A percentile compares a stretch with the other conserved stretches of the same genome.
phyloP scores from a whole-genome alignment of 1,140 invertebrate species.

The Eulimnadia texana region DNA sequence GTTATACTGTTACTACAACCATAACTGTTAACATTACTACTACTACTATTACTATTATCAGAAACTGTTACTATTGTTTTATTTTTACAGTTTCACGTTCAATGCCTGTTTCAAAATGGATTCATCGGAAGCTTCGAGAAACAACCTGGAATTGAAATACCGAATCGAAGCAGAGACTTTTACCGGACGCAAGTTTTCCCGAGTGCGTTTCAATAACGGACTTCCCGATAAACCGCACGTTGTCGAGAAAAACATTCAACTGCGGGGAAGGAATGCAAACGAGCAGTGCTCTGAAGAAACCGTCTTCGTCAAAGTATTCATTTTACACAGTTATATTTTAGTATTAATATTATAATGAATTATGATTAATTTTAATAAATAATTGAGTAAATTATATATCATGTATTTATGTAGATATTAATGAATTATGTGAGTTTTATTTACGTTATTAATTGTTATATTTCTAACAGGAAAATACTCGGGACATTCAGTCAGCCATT shows the following conservation, averaged over 20 bases:
- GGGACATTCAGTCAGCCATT: slow-evolving; percentile 69
- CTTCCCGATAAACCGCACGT: slow-evolving; percentile 30
- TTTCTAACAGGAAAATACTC: slow-evolving; percentile 47
- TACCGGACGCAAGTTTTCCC: slow-evolving; percentile 59
- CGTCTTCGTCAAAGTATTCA: slow-evolving; percentile 51
- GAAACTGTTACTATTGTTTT: too few relatives aligned
- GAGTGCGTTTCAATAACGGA: slow-evolving; percentile 53
- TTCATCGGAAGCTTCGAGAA: slow-evolving; percentile 34
- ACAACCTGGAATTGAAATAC: slow-evolving; percentile 45
- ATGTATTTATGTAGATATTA: not conserved
- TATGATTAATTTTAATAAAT: not conserved
- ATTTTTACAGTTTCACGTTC: slow-evolving; percentile 53
- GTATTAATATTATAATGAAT: not conserved
- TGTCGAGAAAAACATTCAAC: slow-evolving; percentile 26
- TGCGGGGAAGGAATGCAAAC: slow-evolving; percentile 28
- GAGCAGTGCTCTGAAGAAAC: slow-evolving; percentile 52
- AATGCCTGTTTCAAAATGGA: slow-evolving; percentile 68
- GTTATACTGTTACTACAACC: too few relatives aligned
- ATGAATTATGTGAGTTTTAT: not conserved
- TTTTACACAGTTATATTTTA: not conserved
- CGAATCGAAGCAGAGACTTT: slow-evolving; percentile 73
- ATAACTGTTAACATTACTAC: too few relatives aligned
- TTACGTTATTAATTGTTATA: not conserved
- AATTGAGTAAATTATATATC: not conserved
- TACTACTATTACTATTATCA: too few relatives aligned